A percentile compares a stretch with the other conserved stretches of the same genome.
Evolutionary conservation across 2,113 vertebrate genomes (phyloP).

Genomic region (Eurypyga helias): DNA sequence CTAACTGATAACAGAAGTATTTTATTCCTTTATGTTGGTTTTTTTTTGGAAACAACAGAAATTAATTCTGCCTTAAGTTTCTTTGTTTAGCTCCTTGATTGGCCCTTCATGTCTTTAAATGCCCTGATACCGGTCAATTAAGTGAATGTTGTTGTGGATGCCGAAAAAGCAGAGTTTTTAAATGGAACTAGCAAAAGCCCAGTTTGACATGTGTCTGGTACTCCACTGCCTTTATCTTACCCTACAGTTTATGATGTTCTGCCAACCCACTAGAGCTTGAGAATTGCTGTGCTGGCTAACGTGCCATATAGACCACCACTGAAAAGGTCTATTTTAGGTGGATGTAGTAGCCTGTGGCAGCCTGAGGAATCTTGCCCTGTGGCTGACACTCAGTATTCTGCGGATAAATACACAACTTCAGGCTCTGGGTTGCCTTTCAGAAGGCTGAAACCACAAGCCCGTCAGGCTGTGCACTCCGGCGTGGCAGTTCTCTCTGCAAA

Average conservation of each 20-base stretch:
- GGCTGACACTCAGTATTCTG: background rate
- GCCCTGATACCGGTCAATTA: background rate
- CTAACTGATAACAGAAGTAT: background rate
- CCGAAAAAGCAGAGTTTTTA: background rate
- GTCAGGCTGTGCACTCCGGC: background rate
- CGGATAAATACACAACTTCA: background rate
- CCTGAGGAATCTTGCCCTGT: background rate
- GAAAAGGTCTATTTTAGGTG: background rate
- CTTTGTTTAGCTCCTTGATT: background rate
- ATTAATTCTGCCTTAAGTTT: background rate
- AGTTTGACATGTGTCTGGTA: background rate
- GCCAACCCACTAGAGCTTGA: background rate
- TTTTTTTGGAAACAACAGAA: background rate
- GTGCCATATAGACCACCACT: background rate
- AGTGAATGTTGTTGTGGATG: background rate
- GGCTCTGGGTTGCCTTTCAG: background rate
- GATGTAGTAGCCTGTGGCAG: background rate
- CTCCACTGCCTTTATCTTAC: background rate
- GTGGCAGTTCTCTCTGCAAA: background rate
- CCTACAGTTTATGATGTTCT: background rate
- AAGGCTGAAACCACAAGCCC: background rate
- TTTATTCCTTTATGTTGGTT: background rate
- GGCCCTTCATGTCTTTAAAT: slow-evolving; percentile 1
- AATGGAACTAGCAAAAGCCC: background rate
- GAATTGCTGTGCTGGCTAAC: background rate